Conservation (phyloP, 1,140 invertebrate species). For the Aporrectodea caliginosa region DNA sequence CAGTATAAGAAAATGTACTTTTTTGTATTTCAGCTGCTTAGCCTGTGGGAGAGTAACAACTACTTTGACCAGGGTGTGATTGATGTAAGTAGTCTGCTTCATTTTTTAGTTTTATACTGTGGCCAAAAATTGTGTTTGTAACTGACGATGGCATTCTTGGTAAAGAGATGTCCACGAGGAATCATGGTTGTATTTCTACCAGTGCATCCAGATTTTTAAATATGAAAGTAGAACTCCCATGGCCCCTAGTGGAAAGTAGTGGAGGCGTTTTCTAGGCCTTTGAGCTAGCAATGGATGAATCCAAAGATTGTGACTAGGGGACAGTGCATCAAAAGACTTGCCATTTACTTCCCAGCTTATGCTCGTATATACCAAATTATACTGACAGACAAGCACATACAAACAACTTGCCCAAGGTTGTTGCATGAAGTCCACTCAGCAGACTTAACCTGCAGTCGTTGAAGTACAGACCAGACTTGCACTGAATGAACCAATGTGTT, state of each 20-base stretch:
- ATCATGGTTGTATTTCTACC: background rate
- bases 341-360: no score
- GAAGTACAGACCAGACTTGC: no score
- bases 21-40: conserved; percentile 64
- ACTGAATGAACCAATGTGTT: no score
- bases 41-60: conserved; percentile 93
- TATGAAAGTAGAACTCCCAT: background rate
- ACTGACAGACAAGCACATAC: no score
- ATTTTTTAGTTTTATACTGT: background rate
- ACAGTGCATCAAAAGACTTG: no score
- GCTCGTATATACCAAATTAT: no score
- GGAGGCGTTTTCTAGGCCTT: background rate
- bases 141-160: background rate
- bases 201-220: background rate
- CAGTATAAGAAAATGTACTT: no score
- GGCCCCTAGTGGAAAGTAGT: background rate
- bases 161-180: background rate
- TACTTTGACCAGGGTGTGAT: conserved; percentile 82
- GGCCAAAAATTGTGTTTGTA: background rate
- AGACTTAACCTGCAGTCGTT: no score
- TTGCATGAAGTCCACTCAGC: no score
- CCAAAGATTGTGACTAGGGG: no score
- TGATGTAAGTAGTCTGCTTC: conserved; percentile 58
- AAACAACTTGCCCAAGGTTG: no score
- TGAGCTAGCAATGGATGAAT: no score